Conservation (phyloP, 2,797 vertebrate species). For the Sebastes minor region DNA sequence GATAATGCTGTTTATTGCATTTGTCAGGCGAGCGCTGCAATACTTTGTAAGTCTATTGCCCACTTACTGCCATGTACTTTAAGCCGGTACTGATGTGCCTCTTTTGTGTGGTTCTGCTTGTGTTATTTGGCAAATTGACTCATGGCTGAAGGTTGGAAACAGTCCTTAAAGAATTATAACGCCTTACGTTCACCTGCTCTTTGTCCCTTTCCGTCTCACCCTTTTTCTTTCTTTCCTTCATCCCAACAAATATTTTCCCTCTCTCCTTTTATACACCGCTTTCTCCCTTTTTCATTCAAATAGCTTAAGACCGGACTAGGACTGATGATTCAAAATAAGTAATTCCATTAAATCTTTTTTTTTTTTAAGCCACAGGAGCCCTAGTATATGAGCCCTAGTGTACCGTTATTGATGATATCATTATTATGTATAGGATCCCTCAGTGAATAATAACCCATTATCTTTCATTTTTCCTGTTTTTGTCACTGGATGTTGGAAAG, state of each 20-base stretch:
- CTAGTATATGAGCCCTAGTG: slow-evolving; percentile 61
- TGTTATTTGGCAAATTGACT: slow-evolving; percentile 82
- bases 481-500: slow-evolving; percentile 86
- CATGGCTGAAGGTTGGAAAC: slow-evolving; percentile 71
- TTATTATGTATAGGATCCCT: slow-evolving; percentile 86
- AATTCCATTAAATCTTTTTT: slow-evolving; percentile 79
- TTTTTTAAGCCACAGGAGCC: slow-evolving; percentile 71
- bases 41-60: slow-evolving; percentile 84
- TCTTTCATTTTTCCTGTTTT: slow-evolving; percentile 87
- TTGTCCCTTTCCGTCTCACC: slow-evolving; percentile 29
- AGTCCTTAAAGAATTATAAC: slow-evolving; percentile 68
- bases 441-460: slow-evolving; percentile 86
- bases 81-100: slow-evolving; percentile 78
- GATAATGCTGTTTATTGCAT: slow-evolving; percentile 84
- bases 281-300: slow-evolving; percentile 43
- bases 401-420: slow-evolving; percentile 85
- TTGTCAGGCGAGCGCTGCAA: slow-evolving; percentile 81
- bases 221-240: slow-evolving; percentile 7
- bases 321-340: slow-evolving; percentile 81
- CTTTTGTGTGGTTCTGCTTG: slow-evolving; percentile 77
- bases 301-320: slow-evolving; percentile 62
- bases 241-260: slow-evolving; percentile 16
- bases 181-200: slow-evolving; percentile 52
- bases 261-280: not conserved
- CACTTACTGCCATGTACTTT: slow-evolving; percentile 80